Evolutionary conservation across 37 sponge, comb jelly and placozoan genomes (phyloP).

Genomic region (Theonella swinhoei): DNA sequence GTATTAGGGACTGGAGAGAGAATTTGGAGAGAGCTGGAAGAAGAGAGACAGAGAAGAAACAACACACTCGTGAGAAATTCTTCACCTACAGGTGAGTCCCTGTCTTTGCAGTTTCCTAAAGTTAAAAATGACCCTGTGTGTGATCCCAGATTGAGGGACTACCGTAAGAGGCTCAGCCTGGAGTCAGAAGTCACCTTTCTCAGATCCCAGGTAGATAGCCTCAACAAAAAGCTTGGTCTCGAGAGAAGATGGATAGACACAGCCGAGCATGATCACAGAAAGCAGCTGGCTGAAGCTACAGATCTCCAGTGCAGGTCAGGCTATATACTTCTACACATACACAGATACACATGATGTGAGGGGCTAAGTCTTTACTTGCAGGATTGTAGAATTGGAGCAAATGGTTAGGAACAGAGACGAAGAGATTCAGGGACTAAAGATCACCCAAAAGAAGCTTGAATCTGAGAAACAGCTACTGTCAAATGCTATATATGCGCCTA

Average conservation of each 20-base stretch:
- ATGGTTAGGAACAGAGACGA: no score
- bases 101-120: background rate
- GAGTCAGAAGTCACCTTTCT: slow-evolving; percentile 19
- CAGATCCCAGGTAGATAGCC: slow-evolving; percentile 21
- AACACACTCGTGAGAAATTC: slow-evolving; percentile 11
- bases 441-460: no score
- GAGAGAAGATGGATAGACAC: slow-evolving; percentile 48
- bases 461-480: no score
- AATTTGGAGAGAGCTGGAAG: slow-evolving; percentile 21
- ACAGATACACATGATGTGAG: slow-evolving; percentile 1
- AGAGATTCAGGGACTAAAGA: no score
- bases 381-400: no score
- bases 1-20: slow-evolving; percentile 6
- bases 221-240: slow-evolving; percentile 20
- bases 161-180: slow-evolving; percentile 29
- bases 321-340: background rate
- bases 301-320: slow-evolving; percentile 45
- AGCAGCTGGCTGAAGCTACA: slow-evolving; percentile 45
- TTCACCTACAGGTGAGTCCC: slow-evolving; percentile 27
- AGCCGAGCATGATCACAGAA: slow-evolving; percentile 20
- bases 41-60: slow-evolving; percentile 19
- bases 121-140: background rate
- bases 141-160: slow-evolving; percentile 18
- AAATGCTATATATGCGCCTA: no score
- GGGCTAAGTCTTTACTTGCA: no score